Conservation (phyloP, 2,797 vertebrate species). For the Perodicticus potto region DNA sequence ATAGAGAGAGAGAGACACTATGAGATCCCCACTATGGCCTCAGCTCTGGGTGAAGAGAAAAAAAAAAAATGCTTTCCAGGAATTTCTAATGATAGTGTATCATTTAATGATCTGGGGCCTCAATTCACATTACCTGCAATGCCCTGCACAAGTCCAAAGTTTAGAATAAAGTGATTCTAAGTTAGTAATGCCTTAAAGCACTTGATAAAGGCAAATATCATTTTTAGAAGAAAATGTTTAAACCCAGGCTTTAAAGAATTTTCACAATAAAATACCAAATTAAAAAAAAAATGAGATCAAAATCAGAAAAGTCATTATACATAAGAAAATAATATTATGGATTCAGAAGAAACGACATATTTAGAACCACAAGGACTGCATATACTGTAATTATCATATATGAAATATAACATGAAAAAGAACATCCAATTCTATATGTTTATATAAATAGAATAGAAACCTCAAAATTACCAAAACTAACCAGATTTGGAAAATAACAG, state of each 20-base stretch:
- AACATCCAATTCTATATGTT: not conserved
- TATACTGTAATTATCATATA: not conserved
- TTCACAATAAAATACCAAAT: constrained; percentile 36
- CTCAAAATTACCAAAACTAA: not conserved
- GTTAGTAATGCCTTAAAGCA: not conserved
- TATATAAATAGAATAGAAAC: not conserved
- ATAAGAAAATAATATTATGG: not conserved
- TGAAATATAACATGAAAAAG: not conserved
- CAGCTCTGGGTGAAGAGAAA: not conserved
- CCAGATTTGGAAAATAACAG: not conserved
- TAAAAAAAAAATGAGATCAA: constrained; percentile 17
- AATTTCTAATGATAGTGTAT: not conserved
- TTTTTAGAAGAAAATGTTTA: constrained; percentile 5
- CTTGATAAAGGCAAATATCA: not conserved
- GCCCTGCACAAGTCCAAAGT: not conserved
- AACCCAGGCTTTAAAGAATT: constrained; percentile 23
- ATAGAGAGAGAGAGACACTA: not conserved
- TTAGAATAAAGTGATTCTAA: not conserved
- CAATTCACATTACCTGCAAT: not conserved
- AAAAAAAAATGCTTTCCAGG: not conserved
- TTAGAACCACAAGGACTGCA: not conserved
- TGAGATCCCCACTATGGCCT: not conserved
- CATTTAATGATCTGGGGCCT: not conserved
- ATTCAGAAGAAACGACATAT: not conserved
- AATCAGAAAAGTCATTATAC: constrained; percentile 1